These are phyloP conservation scores for Amniataba percoides DNA, from an alignment of 2,797 vertebrate species.

Conservation along the genomic window DNA sequence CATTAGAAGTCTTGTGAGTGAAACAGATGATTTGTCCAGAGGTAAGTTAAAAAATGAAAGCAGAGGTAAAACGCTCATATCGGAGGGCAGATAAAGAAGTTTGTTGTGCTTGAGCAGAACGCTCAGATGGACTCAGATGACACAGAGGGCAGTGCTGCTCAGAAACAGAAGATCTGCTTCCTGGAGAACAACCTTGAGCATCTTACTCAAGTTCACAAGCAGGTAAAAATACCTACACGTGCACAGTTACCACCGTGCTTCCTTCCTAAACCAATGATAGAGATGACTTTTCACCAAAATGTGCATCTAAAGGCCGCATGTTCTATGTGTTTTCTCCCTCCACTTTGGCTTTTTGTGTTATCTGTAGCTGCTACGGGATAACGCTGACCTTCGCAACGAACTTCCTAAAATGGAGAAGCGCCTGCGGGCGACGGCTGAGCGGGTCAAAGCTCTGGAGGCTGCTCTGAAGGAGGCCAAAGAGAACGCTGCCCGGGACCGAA, in stretches of 20 bases:
- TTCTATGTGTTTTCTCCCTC: not conserved
- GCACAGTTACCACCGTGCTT: not conserved
- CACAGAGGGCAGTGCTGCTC: conserved; percentile 89
- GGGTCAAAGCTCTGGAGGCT: conserved; percentile 94
- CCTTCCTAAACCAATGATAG: not conserved
- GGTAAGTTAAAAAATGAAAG: not conserved
- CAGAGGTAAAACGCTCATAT: not conserved
- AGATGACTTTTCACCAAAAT: not conserved
- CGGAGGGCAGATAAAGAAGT: not conserved
- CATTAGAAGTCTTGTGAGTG: not conserved
- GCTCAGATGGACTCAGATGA: conserved; percentile 92
- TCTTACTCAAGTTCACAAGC: conserved; percentile 96
- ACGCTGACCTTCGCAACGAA: conserved; percentile 94
- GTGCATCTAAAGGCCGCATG: not conserved
- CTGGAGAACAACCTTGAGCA: conserved; percentile 97
- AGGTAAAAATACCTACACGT: conserved; percentile 83
- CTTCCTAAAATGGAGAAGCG: conserved; percentile 97
- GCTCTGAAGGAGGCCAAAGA: conserved; percentile 98
- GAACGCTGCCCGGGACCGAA: conserved; percentile 92
- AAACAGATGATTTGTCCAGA: not conserved
- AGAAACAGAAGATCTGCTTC: conserved; percentile 96
- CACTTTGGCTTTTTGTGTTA: not conserved
- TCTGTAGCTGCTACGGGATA: conserved; percentile 92
- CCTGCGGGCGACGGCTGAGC: conserved; percentile 92
- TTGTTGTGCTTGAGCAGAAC: conserved; percentile 82